These are phyloP conservation scores for Coronaproctus castanopsis DNA, from an alignment of 2,888 invertebrate genomes.

Conservation along the genomic window DNA sequence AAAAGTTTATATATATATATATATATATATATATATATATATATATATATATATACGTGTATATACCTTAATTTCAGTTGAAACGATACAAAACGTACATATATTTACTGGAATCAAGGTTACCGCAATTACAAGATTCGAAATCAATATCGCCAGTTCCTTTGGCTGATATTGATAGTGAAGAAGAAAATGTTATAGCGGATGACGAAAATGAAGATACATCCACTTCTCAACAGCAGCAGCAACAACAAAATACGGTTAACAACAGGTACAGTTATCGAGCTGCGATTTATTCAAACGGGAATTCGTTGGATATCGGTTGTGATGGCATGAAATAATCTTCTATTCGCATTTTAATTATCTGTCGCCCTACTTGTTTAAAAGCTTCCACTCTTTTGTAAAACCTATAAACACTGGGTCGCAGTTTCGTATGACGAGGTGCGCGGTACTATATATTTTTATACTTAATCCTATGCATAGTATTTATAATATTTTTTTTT, in stretches of 20 bases:
- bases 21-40: too few relatives aligned
- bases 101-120: slow-evolving; percentile 48
- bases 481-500: too few relatives aligned
- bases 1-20: too few relatives aligned
- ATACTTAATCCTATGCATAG: too few relatives aligned
- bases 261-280: slow-evolving; percentile 48
- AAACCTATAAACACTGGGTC: too few relatives aligned
- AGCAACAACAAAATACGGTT: slow-evolving; percentile 18
- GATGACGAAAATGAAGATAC: background rate
- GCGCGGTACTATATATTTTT: too few relatives aligned
- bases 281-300: slow-evolving; percentile 38
- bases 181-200: slow-evolving; percentile 12
- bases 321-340: too few relatives aligned
- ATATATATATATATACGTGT: too few relatives aligned
- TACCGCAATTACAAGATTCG: slow-evolving; percentile 35
- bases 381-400: too few relatives aligned
- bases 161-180: slow-evolving; percentile 12
- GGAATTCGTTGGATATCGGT: background rate
- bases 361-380: too few relatives aligned
- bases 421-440: too few relatives aligned
- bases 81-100: slow-evolving; percentile 68
- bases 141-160: background rate
- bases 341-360: too few relatives aligned
- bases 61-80: slow-evolving; percentile 46
- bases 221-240: background rate